Base-by-base conservation (phyloP, 2,797 vertebrate species). In the Leptatherina wallacei region DNA sequence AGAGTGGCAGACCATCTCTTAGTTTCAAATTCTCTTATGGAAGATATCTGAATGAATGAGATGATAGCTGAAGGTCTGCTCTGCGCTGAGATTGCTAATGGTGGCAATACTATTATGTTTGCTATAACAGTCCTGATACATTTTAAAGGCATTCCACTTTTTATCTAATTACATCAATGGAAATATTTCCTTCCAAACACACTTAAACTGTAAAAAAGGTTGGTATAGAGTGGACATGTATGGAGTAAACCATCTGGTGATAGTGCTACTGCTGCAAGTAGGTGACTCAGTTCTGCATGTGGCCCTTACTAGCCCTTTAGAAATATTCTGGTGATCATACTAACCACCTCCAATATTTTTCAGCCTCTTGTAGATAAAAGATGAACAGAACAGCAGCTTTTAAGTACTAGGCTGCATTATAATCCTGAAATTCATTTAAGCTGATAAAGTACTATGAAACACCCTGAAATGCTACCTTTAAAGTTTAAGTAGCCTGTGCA, bases 271-370 rank as follows among this genome's bases (percentile, higher is more conserved):
- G n/a, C 16, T 24, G 3, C 38, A 30, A 54, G 32, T 51, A 22
- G 13, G 32, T 70, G 35, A 73, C 33, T 72, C 18, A 29, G 20
- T 7, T 44, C 8, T 70, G 10, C 58, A 67, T 11, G 0, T 55
- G 14, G 44, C 42, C 47, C 35, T 73, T 51, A 36, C 33, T n/a
- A 59, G 20, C 11, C 52, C 44, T 61, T 62, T 49, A 32, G 58
- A 49, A 65, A 54, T n/a, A 36, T 27, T 12, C 22, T 30, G 6
- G n/a, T 65, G 58, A 56, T 78, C 49, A 78, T 75, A 75, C 49
- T 64, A 27, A 38, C 33, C 11, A 68, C 18, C 22, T 64, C 32
- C 33, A 22, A 64, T 69, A 42, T 75, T 72, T 60, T 1, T 14
- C 13, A 16, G 22, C 9, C 14, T 70, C 30, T 42, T 44, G n/a